These are phyloP conservation scores for Syrmaticus mikado DNA, from an alignment of 2,113 vertebrate species.

Conservation along the genomic window DNA sequence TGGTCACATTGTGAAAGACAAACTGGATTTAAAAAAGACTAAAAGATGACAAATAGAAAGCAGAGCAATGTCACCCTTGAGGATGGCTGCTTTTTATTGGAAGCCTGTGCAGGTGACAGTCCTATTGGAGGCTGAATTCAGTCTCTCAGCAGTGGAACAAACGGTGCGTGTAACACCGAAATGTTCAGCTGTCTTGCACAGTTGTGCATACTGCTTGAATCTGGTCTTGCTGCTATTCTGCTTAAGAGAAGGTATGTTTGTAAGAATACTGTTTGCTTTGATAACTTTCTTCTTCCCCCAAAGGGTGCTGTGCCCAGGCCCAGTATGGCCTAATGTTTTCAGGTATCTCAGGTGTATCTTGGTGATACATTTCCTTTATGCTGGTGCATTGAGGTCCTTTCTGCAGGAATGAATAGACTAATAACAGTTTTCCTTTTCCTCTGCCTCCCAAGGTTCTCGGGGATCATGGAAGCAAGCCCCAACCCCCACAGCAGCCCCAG, in stretches of 20 bases:
- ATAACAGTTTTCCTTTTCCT: not conserved
- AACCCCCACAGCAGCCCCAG: conserved; percentile 65
- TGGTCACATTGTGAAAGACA: not conserved
- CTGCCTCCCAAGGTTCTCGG: conserved; percentile 72
- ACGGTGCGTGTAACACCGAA: not conserved
- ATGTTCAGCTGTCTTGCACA: not conserved
- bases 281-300: not conserved
- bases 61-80: not conserved
- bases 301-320: not conserved
- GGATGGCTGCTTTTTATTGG: not conserved
- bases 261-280: not conserved
- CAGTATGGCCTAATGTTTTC: not conserved
- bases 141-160: not conserved
- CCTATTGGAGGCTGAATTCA: not conserved
- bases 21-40: not conserved
- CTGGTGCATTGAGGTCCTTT: not conserved
- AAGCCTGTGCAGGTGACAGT: not conserved
- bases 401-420: not conserved
- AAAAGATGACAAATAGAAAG: not conserved
- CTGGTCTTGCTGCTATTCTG: not conserved
- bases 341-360: not conserved
- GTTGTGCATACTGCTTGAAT: not conserved
- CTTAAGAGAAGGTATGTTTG: not conserved
- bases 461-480: conserved; percentile 75
- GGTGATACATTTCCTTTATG: not conserved